phyloP scores from a whole-genome alignment of 2,888 invertebrate species.

The Sepiola atlantica region DNA sequence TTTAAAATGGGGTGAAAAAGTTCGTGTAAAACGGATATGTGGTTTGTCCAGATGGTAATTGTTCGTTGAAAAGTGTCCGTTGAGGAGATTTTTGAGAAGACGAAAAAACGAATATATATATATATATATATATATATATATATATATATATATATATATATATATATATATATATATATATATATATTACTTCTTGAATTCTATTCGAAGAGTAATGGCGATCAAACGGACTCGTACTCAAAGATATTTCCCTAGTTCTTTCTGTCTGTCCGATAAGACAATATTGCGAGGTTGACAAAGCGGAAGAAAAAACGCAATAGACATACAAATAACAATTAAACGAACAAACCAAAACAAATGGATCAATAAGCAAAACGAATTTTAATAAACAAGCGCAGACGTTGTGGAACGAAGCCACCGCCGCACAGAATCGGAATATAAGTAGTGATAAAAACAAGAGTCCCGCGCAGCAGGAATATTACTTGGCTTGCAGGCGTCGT shows the following conservation, averaged over 20 bases:
- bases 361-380: background rate
- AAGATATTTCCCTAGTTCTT: background rate
- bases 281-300: background rate
- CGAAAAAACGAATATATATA: no score
- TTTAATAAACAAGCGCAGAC: no score
- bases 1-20: no score
- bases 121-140: background rate
- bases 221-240: background rate
- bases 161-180: background rate
- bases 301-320: background rate
- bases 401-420: no score
- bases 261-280: background rate
- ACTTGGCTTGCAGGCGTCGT: background rate
- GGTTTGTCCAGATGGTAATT: no score
- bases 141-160: background rate
- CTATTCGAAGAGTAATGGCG: background rate
- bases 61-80: no score
- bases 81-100: no score
- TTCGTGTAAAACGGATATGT: no score
- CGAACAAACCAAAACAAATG: background rate
- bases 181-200: background rate
- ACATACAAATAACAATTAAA: background rate
- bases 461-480: background rate
- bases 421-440: background rate
- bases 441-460: background rate